Evolutionary conservation across 2,113 vertebrate genomes (phyloP), one percentile per base, ranked within the genome.

Genomic region (Neodontobutis hainanensis): DNA sequence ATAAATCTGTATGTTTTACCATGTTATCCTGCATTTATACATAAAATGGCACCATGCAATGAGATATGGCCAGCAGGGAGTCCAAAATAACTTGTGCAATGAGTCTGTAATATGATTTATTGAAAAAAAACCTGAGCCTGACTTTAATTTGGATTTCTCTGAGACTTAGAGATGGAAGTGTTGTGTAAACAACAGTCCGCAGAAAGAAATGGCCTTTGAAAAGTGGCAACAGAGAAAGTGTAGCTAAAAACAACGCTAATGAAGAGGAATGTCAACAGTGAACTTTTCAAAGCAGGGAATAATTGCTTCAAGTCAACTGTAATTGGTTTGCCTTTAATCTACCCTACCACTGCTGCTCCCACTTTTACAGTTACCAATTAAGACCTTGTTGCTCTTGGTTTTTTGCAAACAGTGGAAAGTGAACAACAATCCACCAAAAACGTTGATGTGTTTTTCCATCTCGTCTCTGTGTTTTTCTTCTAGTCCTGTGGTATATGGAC

Each of bases 241-340:
- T 55, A 70, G 75, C 77, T 75, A 46, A 87, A 84, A 88, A 81
- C 81, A 83, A 5, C 57, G 81, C 63, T 79, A 46, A 59, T 40
- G 50, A 45, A 2, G 40, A 80, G 60, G 64, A 77, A 85, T 82
- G 78, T 82, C 73, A 82, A 72, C 73, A 68, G 72, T 11, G 78
- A 75, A 75, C 27, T 15, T 77, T 82, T 89, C 78, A 85, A 82
- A 86, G 78, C 58, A 8, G 43, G 5, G 55, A 71, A 68, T 85
- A 83, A 87, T 81, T 78, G 67, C 73, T 85, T 85, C 82, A 86
- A 82, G 80, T 86, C 57, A 65, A 79, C 74, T 66, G 60, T 73
- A 88, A 85, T 84, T 81, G 71, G 68, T 85, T 65, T 16, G 63
- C 76, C 67, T 81, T 85, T 80, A 85, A 86, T 85, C 65, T 75